A percentile compares a stretch with the other conserved stretches of the same genome.
Conservation (phyloP, 2,888 invertebrate genomes). For the Sussaba pulchella region DNA sequence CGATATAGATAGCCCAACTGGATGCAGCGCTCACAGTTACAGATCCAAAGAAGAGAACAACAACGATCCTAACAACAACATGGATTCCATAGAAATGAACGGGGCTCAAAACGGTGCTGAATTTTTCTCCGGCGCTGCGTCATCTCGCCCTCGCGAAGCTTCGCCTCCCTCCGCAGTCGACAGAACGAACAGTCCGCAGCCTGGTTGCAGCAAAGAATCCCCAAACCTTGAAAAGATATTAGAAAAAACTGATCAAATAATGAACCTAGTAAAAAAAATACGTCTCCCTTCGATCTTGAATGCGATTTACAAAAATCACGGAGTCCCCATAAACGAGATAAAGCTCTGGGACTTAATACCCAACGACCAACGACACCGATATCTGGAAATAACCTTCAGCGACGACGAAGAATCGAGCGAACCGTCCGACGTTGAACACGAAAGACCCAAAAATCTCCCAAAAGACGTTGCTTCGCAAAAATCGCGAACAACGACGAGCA, state of each 20-base stretch:
- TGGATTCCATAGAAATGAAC: conserved; percentile 64
- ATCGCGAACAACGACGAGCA: background rate
- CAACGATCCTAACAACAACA: conserved; percentile 77
- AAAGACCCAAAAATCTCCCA: background rate
- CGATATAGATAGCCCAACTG: background rate
- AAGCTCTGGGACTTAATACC: conserved; percentile 74
- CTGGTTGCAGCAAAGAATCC: conserved; percentile 73
- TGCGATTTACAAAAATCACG: conserved; percentile 54
- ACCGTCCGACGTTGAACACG: background rate
- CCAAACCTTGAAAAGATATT: conserved; percentile 24
- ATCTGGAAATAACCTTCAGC: background rate
- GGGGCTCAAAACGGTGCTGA: background rate
- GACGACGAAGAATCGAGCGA: background rate
- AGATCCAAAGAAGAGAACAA: conserved; percentile 75
- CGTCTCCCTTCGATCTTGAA: conserved; percentile 47
- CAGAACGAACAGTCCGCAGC: conserved; percentile 64
- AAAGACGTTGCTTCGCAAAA: background rate
- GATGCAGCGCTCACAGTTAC: background rate
- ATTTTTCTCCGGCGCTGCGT: background rate
- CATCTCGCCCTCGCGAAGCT: background rate
- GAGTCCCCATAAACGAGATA: conserved; percentile 66
- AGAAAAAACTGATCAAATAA: conserved; percentile 58
- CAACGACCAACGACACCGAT: conserved; percentile 30
- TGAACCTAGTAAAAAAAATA: conserved; percentile 64
- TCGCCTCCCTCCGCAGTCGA: background rate